Base-by-base conservation (phyloP, 2,888 invertebrate genomes). In the Leucoma salicis region DNA sequence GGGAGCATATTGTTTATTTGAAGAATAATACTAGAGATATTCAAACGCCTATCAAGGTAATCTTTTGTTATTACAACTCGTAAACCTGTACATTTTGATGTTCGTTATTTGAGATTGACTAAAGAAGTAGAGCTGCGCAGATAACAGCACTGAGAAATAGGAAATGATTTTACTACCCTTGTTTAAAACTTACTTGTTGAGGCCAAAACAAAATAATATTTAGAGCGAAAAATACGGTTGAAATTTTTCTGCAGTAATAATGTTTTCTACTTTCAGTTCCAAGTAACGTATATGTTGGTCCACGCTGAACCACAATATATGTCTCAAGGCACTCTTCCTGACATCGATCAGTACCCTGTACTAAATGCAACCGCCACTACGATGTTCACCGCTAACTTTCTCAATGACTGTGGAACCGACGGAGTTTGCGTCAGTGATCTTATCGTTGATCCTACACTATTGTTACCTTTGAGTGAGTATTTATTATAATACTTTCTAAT, bases 381-480 rank as follows among this genome's bases (percentile, higher is more conserved):
- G 46, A 91, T 93, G 21, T 96, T 97, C 68, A 92, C 94, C 62
- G 97, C 96, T 0, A 94, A 94, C 32, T 97, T 97, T 90, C 93
- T 96, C 54, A 98, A 97, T 76, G 96, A 97, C 71, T 98, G 98
- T 67, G 98, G 97, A 0, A 85, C 91, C 0, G 96, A 98, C 70
- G 96, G 96, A 58, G 89, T 95, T 13, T 99, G 98, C 72, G 93
- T 95, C 71, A 97, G 97, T 64, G 93, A 96, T 65, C 81, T 98
- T 33, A 86, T 92, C 25, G 87, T 97, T 1, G 80, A 84, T 13
- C 94, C 95, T 7, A 87, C 86, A 29, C 80, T 95, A 8, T 83
- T 91, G 59, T 74, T 94, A 37, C 90, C 90, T n/a, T 82, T 85
- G 67, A 86, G 93, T 92, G 70, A 75, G 70, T 52, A 14, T 32